Evolutionary conservation across 2,113 vertebrate genomes (phyloP).

Genomic region (Tachycineta bicolor): DNA sequence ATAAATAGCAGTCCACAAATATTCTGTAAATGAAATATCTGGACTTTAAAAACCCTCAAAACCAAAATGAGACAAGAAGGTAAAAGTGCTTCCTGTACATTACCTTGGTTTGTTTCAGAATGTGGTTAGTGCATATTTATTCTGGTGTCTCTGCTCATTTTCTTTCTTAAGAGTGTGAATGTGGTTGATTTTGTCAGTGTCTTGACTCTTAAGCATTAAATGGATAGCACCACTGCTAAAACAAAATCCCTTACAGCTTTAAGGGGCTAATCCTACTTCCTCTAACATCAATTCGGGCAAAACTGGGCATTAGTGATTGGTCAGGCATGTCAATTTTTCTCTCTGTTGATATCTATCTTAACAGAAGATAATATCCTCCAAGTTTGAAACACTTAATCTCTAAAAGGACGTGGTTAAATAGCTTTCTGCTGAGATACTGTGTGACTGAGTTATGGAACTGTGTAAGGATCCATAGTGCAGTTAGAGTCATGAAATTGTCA

Average conservation of each 20-base stretch:
- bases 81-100: neutral
- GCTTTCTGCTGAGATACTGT: neutral
- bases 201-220: neutral
- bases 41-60: neutral
- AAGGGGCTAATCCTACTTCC: neutral
- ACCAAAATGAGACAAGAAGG: neutral
- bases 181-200: neutral
- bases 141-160: neutral
- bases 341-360: neutral
- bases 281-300: neutral
- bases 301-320: neutral
- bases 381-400: neutral
- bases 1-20: neutral
- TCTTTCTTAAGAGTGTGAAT: neutral
- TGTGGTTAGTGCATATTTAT: neutral
- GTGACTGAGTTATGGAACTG: neutral
- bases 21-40: neutral
- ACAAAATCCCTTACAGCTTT: neutral
- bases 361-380: neutral
- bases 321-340: neutral
- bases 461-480: neutral
- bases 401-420: slow-evolving; percentile 17
- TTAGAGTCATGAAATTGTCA: neutral
- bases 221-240: neutral
- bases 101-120: neutral